Evolutionary conservation across 2,113 vertebrate species (phyloP).

Genomic region (Murina feae): DNA sequence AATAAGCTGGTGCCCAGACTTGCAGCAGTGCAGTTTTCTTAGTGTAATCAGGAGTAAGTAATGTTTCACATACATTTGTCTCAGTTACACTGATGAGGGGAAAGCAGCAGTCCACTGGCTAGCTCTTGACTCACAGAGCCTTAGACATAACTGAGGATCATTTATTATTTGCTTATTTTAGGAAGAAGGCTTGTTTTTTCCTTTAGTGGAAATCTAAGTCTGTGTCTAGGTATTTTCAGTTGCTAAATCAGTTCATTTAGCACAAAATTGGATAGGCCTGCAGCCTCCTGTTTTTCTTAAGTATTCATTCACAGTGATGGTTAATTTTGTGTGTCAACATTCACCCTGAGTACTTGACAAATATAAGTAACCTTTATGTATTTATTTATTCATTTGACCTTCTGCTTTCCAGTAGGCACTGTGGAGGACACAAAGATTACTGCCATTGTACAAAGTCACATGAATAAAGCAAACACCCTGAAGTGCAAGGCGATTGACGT

Average conservation of each 20-base stretch:
- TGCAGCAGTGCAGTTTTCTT: background rate
- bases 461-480: background rate
- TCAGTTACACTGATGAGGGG: background rate
- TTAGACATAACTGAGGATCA: background rate
- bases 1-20: background rate
- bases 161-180: background rate
- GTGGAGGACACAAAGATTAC: background rate
- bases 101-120: background rate
- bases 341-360: background rate
- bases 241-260: background rate
- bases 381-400: conserved; percentile 1
- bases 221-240: background rate
- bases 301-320: background rate
- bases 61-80: background rate
- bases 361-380: background rate
- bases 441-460: background rate
- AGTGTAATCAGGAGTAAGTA: background rate
- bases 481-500: background rate
- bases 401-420: background rate
- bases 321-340: background rate
- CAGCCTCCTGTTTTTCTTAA: background rate
- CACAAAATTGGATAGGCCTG: background rate
- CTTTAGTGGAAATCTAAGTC: background rate
- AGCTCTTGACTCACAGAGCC: background rate
- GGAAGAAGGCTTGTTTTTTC: background rate